A percentile compares a stretch with the other conserved stretches of the same genome.
These are phyloP conservation scores for Taphrorychus bicolor DNA, from an alignment of 2,888 invertebrate species.

Conservation along the genomic window DNA sequence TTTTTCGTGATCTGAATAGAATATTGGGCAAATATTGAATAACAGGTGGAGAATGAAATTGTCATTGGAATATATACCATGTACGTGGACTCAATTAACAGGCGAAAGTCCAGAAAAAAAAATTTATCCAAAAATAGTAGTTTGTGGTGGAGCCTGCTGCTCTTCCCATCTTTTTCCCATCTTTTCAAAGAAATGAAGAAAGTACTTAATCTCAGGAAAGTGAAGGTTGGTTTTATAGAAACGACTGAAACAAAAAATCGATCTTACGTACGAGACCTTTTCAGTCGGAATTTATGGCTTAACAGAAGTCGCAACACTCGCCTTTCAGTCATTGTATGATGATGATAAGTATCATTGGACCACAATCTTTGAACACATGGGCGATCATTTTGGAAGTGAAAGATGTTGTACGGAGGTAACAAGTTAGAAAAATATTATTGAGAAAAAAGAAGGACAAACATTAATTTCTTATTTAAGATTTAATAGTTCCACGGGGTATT, in stretches of 20 bases:
- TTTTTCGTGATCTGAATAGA: too few species aligned
- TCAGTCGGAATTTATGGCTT: constrained; percentile 68
- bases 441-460: too few species aligned
- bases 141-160: constrained; percentile 77
- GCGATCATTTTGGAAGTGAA: constrained; percentile 67
- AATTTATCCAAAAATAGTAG: constrained; percentile 64
- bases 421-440: too few species aligned
- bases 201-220: constrained; percentile 59
- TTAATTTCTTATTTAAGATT: constrained; percentile 60
- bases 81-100: constrained; percentile 77
- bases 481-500: constrained; percentile 72
- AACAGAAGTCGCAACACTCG: constrained; percentile 65
- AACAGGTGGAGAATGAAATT: too few species aligned
- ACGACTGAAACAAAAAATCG: too few species aligned
- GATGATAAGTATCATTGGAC: constrained; percentile 60
- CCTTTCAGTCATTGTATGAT: constrained; percentile 63
- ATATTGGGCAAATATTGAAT: too few species aligned
- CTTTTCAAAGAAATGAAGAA: constrained; percentile 64
- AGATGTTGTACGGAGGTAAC: constrained; percentile 64
- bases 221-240: constrained; percentile 64
- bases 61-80: constrained; percentile 87
- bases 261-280: not conserved
- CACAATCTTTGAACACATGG: constrained; percentile 64
- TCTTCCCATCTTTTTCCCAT: too few species aligned
- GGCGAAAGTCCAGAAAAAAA: constrained; percentile 60